These are phyloP conservation scores for Pteria penguin DNA, from an alignment of 2,888 invertebrate species.

Conservation along the genomic window DNA sequence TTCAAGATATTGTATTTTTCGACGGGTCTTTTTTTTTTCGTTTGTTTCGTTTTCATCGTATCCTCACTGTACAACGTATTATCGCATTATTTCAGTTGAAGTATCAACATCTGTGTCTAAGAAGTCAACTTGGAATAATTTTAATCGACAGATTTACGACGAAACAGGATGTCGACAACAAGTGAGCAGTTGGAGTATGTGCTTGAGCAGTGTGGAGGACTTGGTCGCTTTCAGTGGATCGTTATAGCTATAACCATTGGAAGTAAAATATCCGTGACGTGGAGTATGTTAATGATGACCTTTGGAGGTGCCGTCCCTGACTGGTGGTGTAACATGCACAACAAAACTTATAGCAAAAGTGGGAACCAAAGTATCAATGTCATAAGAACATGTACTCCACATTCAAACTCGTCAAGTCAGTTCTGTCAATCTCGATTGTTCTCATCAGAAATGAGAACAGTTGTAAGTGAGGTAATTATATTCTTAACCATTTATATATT, in stretches of 20 bases:
- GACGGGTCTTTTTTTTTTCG: too few relatives aligned
- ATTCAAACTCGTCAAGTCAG: constrained; percentile 4
- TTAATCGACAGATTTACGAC: too few relatives aligned
- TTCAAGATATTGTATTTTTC: too few relatives aligned
- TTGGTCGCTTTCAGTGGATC: constrained; percentile 60
- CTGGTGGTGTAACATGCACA: constrained; percentile 48
- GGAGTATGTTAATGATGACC: constrained; percentile 66
- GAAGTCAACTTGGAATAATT: too few relatives aligned
- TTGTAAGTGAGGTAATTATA: constrained; percentile 44
- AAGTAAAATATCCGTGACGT: constrained; percentile 47
- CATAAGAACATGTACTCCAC: constrained; percentile 3
- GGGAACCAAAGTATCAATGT: not conserved
- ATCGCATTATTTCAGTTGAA: too few relatives aligned
- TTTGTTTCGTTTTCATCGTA: too few relatives aligned
- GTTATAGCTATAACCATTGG: constrained; percentile 45
- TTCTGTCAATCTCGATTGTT: not conserved
- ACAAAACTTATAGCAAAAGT: not conserved
- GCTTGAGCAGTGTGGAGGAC: constrained; percentile 54
- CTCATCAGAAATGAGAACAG: constrained; percentile 40
- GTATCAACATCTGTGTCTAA: too few relatives aligned
- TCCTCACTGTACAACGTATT: too few relatives aligned
- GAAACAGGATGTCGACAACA: not conserved
- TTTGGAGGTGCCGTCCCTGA: constrained; percentile 60
- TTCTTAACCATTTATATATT: too few relatives aligned
- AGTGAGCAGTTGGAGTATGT: constrained; percentile 53